Conservation (phyloP, 2,797 vertebrate genomes). For the Pitangus sulphuratus region DNA sequence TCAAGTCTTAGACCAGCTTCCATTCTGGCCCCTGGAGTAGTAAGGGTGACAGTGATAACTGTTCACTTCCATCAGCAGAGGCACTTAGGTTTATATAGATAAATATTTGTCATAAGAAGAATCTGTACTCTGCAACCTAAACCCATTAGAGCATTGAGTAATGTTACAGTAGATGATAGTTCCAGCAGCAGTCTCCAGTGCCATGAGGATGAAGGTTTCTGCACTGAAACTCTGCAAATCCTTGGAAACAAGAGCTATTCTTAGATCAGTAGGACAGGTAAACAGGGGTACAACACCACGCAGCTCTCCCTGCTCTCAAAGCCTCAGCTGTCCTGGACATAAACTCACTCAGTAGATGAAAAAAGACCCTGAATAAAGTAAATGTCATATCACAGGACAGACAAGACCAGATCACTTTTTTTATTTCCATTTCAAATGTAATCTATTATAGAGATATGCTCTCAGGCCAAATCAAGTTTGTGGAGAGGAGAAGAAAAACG, state of each 20-base stretch:
- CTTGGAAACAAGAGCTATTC: not conserved
- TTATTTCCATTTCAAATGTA: not conserved
- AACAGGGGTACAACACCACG: not conserved
- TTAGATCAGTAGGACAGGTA: not conserved
- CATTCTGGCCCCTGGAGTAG: not conserved
- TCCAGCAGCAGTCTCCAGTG: not conserved
- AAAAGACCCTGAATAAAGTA: not conserved
- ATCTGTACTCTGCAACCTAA: not conserved
- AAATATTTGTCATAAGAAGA: not conserved
- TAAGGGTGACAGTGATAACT: not conserved
- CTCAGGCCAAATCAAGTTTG: not conserved
- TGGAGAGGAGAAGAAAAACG: not conserved
- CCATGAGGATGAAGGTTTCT: not conserved
- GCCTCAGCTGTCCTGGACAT: not conserved
- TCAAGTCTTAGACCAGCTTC: not conserved
- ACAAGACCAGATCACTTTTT: not conserved
- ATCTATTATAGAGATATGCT: not conserved
- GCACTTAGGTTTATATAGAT: not conserved
- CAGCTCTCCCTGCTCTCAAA: not conserved
- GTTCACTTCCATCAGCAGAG: not conserved
- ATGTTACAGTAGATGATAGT: not conserved
- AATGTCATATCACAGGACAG: not conserved
- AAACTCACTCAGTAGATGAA: not conserved
- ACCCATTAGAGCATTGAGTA: not conserved
- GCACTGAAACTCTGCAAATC: not conserved